phyloP scores from a whole-genome alignment of 2,797 vertebrate genomes.

The Pipistrellus pipistrellus region DNA sequence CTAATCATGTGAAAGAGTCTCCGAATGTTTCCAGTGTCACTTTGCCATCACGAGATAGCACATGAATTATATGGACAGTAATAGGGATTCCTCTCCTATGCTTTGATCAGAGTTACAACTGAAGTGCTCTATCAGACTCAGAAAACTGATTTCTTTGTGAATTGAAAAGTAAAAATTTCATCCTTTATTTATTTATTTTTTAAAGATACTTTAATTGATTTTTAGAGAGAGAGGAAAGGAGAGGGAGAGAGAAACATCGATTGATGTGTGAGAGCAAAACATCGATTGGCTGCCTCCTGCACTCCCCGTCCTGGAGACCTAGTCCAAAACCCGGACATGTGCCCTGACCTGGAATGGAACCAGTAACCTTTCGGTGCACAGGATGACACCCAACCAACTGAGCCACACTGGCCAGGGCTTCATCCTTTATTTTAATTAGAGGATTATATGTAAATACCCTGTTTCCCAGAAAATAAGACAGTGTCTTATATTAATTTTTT shows the following conservation, averaged over 20 bases:
- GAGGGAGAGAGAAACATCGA: not conserved
- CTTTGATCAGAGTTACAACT: not conserved
- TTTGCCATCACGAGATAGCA: not conserved
- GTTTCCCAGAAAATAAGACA: too few species aligned
- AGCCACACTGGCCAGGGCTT: not conserved
- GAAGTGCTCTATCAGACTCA: conserved; percentile 41
- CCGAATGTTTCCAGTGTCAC: not conserved
- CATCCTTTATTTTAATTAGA: conserved; percentile 21
- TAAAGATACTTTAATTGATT: not conserved
- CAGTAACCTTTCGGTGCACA: not conserved
- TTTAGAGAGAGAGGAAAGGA: not conserved
- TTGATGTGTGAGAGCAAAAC: too few species aligned
- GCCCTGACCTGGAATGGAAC: not conserved
- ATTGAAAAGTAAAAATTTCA: not conserved
- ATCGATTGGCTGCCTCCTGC: too few species aligned
- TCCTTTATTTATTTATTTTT: conserved; percentile 22
- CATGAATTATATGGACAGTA: not conserved
- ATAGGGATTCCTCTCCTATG: not conserved
- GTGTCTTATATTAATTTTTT: too few species aligned
- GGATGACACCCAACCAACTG: not conserved
- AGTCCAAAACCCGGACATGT: not conserved
- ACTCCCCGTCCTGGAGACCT: too few species aligned
- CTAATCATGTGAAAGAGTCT: not conserved
- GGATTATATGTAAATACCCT: not conserved
- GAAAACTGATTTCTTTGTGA: not conserved